phyloP scores from a whole-genome alignment of 2,888 invertebrate species.

The Leptopilina myrica region DNA sequence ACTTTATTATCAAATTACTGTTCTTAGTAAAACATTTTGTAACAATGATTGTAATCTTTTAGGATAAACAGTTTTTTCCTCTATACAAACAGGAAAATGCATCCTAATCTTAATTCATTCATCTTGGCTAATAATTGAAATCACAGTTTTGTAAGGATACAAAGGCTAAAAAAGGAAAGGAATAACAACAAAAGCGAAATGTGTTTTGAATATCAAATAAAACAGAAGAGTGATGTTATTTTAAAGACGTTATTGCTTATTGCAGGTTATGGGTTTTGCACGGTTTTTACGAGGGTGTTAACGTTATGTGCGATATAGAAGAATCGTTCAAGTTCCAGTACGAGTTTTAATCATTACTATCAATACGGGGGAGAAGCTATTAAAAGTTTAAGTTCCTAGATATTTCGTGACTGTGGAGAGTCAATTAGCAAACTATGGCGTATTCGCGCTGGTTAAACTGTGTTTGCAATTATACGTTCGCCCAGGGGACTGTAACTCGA shows the following conservation, averaged over 20 bases:
- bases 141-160: background rate
- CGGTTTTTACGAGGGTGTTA: conserved; percentile 25
- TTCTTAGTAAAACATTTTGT: too few relatives aligned
- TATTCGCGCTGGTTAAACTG: conserved; percentile 13
- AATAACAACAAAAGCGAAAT: background rate
- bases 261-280: conserved; percentile 19
- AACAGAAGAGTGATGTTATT: background rate
- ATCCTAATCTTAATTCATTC: conserved; percentile 26
- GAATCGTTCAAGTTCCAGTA: conserved; percentile 15
- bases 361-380: conserved; percentile 19
- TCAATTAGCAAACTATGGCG: conserved; percentile 33
- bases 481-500: conserved; percentile 22
- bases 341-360: conserved; percentile 39
- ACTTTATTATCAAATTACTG: too few relatives aligned
- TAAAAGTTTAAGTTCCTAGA: conserved; percentile 31
- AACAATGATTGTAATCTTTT: too few relatives aligned
- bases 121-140: background rate
- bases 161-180: too few relatives aligned
- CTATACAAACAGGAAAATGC: background rate
- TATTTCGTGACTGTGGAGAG: conserved; percentile 37
- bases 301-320: conserved; percentile 12
- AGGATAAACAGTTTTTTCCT: background rate
- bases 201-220: conserved; percentile 1
- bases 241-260: background rate
- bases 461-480: conserved; percentile 21